phyloP scores from a whole-genome alignment of 2,888 invertebrate genomes.

The Drosophila percnosoma region DNA sequence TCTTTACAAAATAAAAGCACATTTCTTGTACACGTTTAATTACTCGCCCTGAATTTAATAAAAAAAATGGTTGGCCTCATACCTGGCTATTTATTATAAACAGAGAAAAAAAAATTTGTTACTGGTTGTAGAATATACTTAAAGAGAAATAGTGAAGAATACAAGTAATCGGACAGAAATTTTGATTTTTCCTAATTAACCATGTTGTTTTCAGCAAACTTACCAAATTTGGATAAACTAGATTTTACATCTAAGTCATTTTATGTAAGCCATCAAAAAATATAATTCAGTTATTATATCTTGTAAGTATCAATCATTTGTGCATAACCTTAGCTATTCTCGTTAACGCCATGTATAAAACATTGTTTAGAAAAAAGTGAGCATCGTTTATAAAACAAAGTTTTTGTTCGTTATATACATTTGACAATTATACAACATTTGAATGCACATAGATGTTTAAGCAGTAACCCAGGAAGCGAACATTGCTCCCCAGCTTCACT shows the following conservation, averaged over 20 bases:
- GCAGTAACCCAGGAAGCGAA: constrained; percentile 49
- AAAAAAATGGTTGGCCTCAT: not conserved
- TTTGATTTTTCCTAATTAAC: not conserved
- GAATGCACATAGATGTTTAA: constrained; percentile 9
- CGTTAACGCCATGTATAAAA: constrained; percentile 1
- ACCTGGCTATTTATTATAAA: not conserved
- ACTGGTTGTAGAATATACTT: not conserved
- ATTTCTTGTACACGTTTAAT: not conserved
- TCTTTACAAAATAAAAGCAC: not conserved
- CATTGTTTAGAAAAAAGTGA: constrained; percentile 42
- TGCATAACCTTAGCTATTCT: not conserved
- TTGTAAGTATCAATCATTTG: not conserved
- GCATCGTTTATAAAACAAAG: constrained; percentile 47
- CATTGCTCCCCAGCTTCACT: constrained; percentile 60
- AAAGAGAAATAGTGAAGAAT: not conserved
- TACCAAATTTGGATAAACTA: not conserved
- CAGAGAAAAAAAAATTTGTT: not conserved
- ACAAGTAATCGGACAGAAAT: not conserved
- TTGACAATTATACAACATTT: constrained; percentile 24
- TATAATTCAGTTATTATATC: not conserved
- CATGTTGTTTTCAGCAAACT: not conserved
- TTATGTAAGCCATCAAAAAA: not conserved
- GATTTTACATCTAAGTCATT: not conserved
- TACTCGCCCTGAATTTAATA: not conserved
- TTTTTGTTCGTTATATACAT: constrained; percentile 56